Percentiles rank a stretch among this genome's conserved stretches.
Evolutionary conservation across 1,140 invertebrate genomes (phyloP).

Genomic region (Eumaeus atala): DNA sequence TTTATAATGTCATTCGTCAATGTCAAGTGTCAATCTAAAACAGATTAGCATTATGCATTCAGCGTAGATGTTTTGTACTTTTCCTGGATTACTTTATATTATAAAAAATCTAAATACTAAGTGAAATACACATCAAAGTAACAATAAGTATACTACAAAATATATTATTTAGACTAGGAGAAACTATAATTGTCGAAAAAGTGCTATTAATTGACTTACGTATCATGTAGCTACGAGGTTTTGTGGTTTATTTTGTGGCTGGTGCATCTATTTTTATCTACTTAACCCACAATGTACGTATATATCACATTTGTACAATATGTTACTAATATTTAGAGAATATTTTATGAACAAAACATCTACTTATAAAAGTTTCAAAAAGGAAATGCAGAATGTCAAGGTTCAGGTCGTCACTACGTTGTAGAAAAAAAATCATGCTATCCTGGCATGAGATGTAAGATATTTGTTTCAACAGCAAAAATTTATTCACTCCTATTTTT

Average conservation of each 20-base stretch:
- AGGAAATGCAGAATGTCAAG: constrained; percentile 31
- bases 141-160: constrained; percentile 24
- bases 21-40: constrained; percentile 30
- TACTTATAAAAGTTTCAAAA: not conserved
- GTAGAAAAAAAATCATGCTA: no score
- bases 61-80: constrained; percentile 1
- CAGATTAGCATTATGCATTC: constrained; percentile 33
- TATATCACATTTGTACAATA: not conserved
- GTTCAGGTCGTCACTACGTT: constrained; percentile 14
- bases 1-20: not conserved
- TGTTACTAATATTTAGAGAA: no score
- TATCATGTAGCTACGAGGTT: constrained; percentile 55
- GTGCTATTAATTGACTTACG: constrained; percentile 33
- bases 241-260: constrained; percentile 64
- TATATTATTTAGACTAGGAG: constrained; percentile 13
- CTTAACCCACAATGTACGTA: constrained; percentile 37
- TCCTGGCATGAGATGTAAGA: no score
- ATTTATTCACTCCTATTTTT: no score
- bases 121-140: not conserved
- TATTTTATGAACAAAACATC: no score
- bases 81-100: not conserved
- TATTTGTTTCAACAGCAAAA: no score
- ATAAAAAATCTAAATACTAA: constrained; percentile 27
- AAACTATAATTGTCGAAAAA: constrained; percentile 27
- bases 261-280: constrained; percentile 55